Base-by-base conservation (phyloP, 2,888 invertebrate species). In the Cantharis rufa region DNA sequence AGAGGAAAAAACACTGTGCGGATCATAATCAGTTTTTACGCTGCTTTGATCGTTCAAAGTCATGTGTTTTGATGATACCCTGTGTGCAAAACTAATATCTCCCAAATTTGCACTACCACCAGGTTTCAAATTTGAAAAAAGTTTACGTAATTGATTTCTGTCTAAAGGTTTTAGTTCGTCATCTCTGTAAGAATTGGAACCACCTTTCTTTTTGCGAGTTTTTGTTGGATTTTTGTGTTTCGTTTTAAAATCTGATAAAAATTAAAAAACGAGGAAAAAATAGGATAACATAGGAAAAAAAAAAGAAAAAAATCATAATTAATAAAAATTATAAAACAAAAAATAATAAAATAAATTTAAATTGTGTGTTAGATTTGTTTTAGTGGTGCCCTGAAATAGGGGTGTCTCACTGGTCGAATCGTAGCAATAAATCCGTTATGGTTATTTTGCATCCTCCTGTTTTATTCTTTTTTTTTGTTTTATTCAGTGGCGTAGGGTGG, bases 91-190 rank as follows among this genome's bases (percentile, higher is more conserved):
- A 78, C 86, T 84, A 63, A 85, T 84, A 62, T 86, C 85, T 69
- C 86, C 86, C 71, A 87, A 79, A 73, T 83, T 84, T 32, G 82
- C 84, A 5, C 81, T 73, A 63, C 81, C 83, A 62, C 85, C 86
- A 11, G 86, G 83, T 83, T 85, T 86, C 27, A 87, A 77, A 72
- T 84, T 83, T 28, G 85, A 83, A 79, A 86, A 86, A n/a, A 85
- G 74, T 48, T 84, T 83, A 62, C 86, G 82, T 84, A 88, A 82
- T 87, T 86, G 76, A 88, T 86, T 80, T 87, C 89, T 89, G 81
- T 90, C 86, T 62, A 79, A 88, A 84, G 81, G 88, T 86, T 83
- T 87, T 85, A 84, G 77, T 79, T 83, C 81, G 70, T 83, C 82
- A 77, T 76, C 76, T n/a, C 75, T 69, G 16, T 72, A 62, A 28